Evolutionary conservation across 1,140 invertebrate species (phyloP), one percentile per base, ranked within the genome.

Genomic region (Brachionus asplanchnoidis): DNA sequence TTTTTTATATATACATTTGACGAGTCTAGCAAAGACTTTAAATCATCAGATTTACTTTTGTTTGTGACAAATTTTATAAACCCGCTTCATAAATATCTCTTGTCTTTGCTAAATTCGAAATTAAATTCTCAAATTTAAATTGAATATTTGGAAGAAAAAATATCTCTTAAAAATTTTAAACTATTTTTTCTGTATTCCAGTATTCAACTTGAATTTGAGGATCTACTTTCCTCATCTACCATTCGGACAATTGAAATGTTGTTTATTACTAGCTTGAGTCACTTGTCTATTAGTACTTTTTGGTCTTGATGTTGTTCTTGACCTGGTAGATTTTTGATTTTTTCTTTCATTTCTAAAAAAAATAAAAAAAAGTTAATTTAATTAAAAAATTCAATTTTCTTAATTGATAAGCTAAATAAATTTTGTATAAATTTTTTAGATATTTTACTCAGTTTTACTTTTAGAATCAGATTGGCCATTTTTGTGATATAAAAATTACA

Each of bases 221-320:
- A 11, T 73, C 7, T 77, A 77, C 14, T 50, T 77, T 77, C 73
- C 73, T 77, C 73, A 77, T 44, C 73, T 77, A 0, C 73, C 73
- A 26, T 46, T 77, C 3, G 73, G 40, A 77, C 73, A 77, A 26
- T 53, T 53, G 20, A 77, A 77, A 17, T 77, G 17, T 14, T 20
- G 44, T 23, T n/a, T 23, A 28, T 46, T 1, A 12, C 1, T 36
- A 73, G 36, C 28, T 8, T 40, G 36, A 8, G n/a, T 32, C 14
- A 40, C 28, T 44, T 32, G 7, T 73, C 17, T 40, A 40, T n/a
- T 12, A 4, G 36, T n/a, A 36, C 23, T 20, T 40, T 20, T 26
- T 70, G 14, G 70, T 75, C 32, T 42, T 40, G 32, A 75, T 42
- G 66, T 23, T 9, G 32, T 7, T 73, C 9, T 77, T 17, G 73